phyloP scores from a whole-genome alignment of 1,140 invertebrate species.

The Trissolcus basalis region DNA sequence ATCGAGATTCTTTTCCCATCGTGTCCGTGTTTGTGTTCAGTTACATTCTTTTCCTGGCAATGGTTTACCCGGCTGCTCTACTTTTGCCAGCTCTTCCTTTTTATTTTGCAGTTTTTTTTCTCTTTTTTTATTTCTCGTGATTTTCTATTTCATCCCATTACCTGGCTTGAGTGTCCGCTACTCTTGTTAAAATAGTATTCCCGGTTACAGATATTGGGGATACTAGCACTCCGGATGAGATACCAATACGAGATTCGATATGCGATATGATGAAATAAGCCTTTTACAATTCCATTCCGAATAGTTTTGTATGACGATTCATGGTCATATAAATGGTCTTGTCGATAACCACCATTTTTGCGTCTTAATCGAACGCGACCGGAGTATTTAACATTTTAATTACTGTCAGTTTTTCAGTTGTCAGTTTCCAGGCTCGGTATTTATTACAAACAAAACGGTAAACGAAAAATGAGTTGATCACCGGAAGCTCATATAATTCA shows the following conservation, averaged over 20 bases:
- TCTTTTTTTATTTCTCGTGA: conserved; percentile 23
- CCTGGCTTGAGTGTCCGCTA: conserved; percentile 39
- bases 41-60: conserved; percentile 35
- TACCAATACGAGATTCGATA: conserved; percentile 47
- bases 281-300: conserved; percentile 39
- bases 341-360: not conserved
- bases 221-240: conserved; percentile 39
- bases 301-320: conserved; percentile 25
- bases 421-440: too few relatives aligned
- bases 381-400: too few relatives aligned
- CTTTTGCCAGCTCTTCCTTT: conserved; percentile 16
- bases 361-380: not conserved
- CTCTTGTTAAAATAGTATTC: conserved; percentile 50
- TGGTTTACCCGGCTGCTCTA: conserved; percentile 41
- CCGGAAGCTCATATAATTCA: too few relatives aligned
- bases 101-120: conserved; percentile 11
- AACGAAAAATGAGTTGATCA: too few relatives aligned
- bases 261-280: conserved; percentile 43
- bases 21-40: conserved; percentile 33
- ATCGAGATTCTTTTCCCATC: conserved; percentile 44
- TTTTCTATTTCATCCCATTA: conserved; percentile 52
- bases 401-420: too few relatives aligned
- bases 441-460: too few relatives aligned
- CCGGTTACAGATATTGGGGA: conserved; percentile 29
- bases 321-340: not conserved